Percentiles rank a stretch among this genome's conserved stretches.
Evolutionary conservation across 2,888 invertebrate species (phyloP).

Genomic region (Mylabris sibirica): DNA sequence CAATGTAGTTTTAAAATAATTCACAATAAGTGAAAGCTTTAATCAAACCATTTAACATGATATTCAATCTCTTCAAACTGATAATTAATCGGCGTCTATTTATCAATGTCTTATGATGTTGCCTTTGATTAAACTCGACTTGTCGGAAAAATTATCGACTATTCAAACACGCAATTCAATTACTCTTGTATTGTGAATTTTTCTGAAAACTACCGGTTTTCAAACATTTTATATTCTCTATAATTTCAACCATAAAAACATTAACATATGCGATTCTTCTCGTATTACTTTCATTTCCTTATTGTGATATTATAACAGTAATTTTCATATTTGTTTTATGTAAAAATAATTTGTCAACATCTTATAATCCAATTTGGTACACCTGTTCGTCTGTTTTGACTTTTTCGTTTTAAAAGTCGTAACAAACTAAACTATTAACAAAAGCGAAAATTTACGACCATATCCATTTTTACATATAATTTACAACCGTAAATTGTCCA

Average conservation of each 20-base stretch:
- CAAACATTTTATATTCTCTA: too few relatives aligned
- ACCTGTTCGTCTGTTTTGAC: not conserved
- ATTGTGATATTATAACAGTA: not conserved
- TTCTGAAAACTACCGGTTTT: not conserved
- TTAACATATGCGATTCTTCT: not conserved
- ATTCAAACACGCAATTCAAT: too few relatives aligned
- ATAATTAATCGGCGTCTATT: too few relatives aligned
- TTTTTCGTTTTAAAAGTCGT: not conserved
- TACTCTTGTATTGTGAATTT: not conserved
- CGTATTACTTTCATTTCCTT: not conserved
- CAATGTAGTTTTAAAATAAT: too few relatives aligned
- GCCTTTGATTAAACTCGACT: too few relatives aligned
- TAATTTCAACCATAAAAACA: not conserved
- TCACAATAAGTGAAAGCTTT: too few relatives aligned
- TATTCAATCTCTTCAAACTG: too few relatives aligned
- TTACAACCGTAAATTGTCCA: not conserved
- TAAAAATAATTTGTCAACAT: not conserved
- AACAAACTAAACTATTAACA: not conserved
- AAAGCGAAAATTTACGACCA: not conserved
- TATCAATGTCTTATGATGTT: too few relatives aligned
- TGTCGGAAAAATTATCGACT: too few relatives aligned
- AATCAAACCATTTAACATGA: too few relatives aligned
- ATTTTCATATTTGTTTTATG: not conserved
- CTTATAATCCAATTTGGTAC: not conserved
- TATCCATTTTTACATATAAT: not conserved